Percentiles rank a stretch among this genome's conserved stretches.
Conservation (phyloP, 2,113 vertebrate species). For the Ceyx margarethae region DNA sequence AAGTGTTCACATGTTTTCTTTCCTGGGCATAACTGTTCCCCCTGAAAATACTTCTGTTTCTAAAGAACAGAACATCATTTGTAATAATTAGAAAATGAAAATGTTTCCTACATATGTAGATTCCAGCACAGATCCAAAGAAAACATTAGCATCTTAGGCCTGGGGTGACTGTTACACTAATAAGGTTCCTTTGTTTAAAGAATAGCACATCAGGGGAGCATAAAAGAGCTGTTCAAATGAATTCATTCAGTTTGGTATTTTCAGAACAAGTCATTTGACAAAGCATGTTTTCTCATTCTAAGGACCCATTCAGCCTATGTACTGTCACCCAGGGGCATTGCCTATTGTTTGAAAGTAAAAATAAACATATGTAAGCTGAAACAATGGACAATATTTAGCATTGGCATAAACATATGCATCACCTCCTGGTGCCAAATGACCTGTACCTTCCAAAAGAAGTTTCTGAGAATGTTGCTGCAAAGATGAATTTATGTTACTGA, state of each 20-base stretch:
- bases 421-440: not conserved
- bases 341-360: constrained; percentile 57
- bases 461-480: not conserved
- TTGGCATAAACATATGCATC: constrained; percentile 20
- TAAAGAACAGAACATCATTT: constrained; percentile 36
- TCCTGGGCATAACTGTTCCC: not conserved
- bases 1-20: constrained; percentile 30
- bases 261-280: constrained; percentile 21
- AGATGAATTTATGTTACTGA: not conserved
- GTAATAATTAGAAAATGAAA: constrained; percentile 53
- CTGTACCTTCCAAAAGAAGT: not conserved
- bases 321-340: constrained; percentile 15
- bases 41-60: constrained; percentile 1
- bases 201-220: constrained; percentile 41
- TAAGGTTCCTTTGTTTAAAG: constrained; percentile 45
- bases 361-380: constrained; percentile 32
- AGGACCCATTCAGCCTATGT: not conserved
- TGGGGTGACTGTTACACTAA: constrained; percentile 28
- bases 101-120: constrained; percentile 44
- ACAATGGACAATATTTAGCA: constrained; percentile 47
- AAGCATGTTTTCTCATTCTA: not conserved
- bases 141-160: constrained; percentile 33
- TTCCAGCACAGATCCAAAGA: constrained; percentile 31
- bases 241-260: constrained; percentile 33
- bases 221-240: constrained; percentile 16